phyloP scores from a whole-genome alignment of 2,113 vertebrate species.

The Aegithalos caudatus region DNA sequence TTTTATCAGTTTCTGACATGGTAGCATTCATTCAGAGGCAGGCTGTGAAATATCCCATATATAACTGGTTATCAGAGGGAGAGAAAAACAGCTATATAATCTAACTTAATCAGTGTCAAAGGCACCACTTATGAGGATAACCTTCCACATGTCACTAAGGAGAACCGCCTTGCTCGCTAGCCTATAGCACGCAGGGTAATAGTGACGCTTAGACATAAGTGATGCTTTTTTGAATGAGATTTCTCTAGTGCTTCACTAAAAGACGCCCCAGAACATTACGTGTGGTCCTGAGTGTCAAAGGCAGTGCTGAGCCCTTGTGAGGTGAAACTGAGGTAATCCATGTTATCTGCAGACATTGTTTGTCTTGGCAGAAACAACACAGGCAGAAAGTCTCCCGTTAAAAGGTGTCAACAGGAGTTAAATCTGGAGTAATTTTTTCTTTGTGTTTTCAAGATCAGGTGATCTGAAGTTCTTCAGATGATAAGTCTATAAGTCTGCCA shows the following conservation, averaged over 20 bases:
- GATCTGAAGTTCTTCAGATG: not conserved
- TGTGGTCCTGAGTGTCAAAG: not conserved
- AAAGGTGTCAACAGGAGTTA: conserved; percentile 12
- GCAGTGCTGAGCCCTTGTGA: not conserved
- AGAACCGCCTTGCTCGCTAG: not conserved
- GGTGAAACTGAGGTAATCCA: not conserved
- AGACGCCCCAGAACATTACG: not conserved
- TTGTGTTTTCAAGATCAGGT: not conserved
- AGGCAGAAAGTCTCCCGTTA: not conserved
- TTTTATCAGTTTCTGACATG: conserved; percentile 76
- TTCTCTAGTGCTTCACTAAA: not conserved
- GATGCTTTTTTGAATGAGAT: not conserved
- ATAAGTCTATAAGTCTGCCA: not conserved
- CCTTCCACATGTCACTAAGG: not conserved
- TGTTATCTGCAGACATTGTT: not conserved
- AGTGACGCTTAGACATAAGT: not conserved
- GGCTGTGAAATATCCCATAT: conserved; percentile 39
- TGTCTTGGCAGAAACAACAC: conserved; percentile 19
- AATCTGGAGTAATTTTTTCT: not conserved
- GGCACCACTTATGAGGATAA: conserved; percentile 14
- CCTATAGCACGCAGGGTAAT: not conserved
- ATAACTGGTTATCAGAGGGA: conserved; percentile 65
- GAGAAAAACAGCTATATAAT: conserved; percentile 55
- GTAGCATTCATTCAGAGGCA: conserved; percentile 59
- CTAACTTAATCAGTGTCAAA: conserved; percentile 63